These are phyloP conservation scores for Hirtodrosophila trivittata DNA, from an alignment of 2,888 invertebrate species.

Conservation along the genomic window DNA sequence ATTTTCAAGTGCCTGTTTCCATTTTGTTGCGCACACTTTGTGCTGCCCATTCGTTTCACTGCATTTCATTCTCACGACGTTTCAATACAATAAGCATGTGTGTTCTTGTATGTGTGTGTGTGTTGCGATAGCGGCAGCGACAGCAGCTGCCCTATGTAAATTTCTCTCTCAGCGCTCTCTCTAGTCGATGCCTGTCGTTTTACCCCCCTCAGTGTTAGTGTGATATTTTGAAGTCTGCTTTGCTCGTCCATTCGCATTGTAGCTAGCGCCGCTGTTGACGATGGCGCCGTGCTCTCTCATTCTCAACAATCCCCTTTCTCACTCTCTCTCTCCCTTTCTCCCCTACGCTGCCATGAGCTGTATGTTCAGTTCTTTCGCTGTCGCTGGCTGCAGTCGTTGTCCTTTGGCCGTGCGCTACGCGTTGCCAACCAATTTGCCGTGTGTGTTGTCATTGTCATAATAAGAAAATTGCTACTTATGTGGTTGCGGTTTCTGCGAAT, in stretches of 20 bases:
- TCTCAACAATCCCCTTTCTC: conserved; percentile 7
- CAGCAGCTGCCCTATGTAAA: conserved; percentile 60
- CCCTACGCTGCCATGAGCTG: not conserved
- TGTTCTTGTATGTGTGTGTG: not conserved
- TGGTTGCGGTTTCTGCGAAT: conserved; percentile 38
- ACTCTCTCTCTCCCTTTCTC: conserved; percentile 10
- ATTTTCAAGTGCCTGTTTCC: conserved; percentile 67
- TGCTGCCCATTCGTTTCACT: conserved; percentile 74
- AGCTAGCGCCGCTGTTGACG: conserved; percentile 49
- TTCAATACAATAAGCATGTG: conserved; percentile 51
- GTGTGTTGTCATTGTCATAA: conserved; percentile 70
- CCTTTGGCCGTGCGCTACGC: conserved; percentile 67
- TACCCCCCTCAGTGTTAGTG: conserved; percentile 31
- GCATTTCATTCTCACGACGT: conserved; percentile 75
- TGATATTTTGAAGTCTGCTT: conserved; percentile 50
- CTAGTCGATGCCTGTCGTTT: conserved; percentile 15
- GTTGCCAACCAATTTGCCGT: conserved; percentile 66
- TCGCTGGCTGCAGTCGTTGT: conserved; percentile 71
- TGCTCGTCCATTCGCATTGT: conserved; percentile 57
- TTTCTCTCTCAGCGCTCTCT: conserved; percentile 30
- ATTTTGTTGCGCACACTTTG: conserved; percentile 67
- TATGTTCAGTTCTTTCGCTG: conserved; percentile 41
- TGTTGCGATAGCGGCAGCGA: conserved; percentile 9
- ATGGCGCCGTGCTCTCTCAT: conserved; percentile 35
- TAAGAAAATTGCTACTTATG: conserved; percentile 38